Evolutionary conservation across 1,140 invertebrate genomes (phyloP), one percentile per base, ranked within the genome.

Genomic region (Halesus radiatus): DNA sequence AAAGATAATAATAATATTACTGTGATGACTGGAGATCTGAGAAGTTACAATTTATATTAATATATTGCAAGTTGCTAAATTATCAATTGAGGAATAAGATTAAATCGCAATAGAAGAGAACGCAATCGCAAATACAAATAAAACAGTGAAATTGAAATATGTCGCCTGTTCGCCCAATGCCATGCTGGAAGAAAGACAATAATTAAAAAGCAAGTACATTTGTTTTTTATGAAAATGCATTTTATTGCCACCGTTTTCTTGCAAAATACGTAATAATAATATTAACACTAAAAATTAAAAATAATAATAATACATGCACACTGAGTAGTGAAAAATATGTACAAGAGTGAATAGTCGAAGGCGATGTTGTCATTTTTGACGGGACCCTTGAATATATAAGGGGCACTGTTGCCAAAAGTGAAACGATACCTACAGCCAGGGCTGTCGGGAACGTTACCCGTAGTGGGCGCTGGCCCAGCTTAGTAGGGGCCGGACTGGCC

Each of bases 401-500:
- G 54, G 29, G 50, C 50, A 22, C 81, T 37, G 29, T 23, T 16
- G 60, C 58, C 81, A 76, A 83, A 70, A 83, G 68, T 75, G 76
- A 79, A 76, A 80, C 79, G 76, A 76, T 70, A 26, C 79, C 81
- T 22, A 60, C 68, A 58, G 56, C 62, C 18, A 58, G 20, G 15
- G 32, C 45, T 23, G 66, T 52, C 74, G 70, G 66, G 20, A 82
- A 29, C 77, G 81, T 64, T 80, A 82, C 81, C 81, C 81, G 78
- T 76, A 73, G 58, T 53, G 72, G 23, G 64, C n/a, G 76, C 32
- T 37, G 53, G 32, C 64, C 70, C 29, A 22, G 45, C 77, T 68
- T 77, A 83, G 74, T 83, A 83, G 5, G 82, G 82, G 29, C 82
- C 82, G 18, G 82, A 83, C 66, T 86, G 84, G 79, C 92, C 92